Evolutionary conservation across 2,113 vertebrate species (phyloP), one percentile per base, ranked within the genome.

Genomic region (Cyphomyrus plagiostoma): DNA sequence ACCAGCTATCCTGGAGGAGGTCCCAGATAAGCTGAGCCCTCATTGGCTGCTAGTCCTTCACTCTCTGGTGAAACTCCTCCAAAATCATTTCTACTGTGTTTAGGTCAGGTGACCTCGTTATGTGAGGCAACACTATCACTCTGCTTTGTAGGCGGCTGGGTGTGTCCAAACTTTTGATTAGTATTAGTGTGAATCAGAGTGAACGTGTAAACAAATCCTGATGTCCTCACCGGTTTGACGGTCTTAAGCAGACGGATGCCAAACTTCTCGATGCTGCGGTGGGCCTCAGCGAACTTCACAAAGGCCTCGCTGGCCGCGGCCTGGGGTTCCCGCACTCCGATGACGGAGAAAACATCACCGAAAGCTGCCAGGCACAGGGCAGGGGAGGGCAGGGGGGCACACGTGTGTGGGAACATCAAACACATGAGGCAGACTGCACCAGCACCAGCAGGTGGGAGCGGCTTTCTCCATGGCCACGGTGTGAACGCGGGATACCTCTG

Each of bases 221-320:
- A 13, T 13, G 35, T 0, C 92, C 97, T 96, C 93, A 99, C 98
- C 70, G 98, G 98, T 92, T 99, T 99, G 94, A 99, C 96, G 89
- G 98, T 99, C 93, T 99, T 99, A 45, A 99, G 96, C 4, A 99
- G 97, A 93, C 97, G 96, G 92, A 99, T 98, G 66, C 98, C 98
- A 23, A 97, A 99, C 92, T 99, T 99, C 96, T 99, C 98, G 9
- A 99, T 99, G 95, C 90, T 99, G 91, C 98, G 98, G 92, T 99
- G 98, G 83, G 98, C 98, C 30, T 99, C 98, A 0, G 98, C 98
- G 77, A 99, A 99, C 93, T 99, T 99, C 84, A 99, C 98, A n/a
- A 99, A 99, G 0, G 98, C 98, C 93, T 99, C 98, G 3, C 98
- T 99, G 48, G 98, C 98, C 1, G 97, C 96, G 8, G 98, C 97